phyloP scores from a whole-genome alignment of 2,113 vertebrate genomes.

The Balaenoptera acutorostrata region DNA sequence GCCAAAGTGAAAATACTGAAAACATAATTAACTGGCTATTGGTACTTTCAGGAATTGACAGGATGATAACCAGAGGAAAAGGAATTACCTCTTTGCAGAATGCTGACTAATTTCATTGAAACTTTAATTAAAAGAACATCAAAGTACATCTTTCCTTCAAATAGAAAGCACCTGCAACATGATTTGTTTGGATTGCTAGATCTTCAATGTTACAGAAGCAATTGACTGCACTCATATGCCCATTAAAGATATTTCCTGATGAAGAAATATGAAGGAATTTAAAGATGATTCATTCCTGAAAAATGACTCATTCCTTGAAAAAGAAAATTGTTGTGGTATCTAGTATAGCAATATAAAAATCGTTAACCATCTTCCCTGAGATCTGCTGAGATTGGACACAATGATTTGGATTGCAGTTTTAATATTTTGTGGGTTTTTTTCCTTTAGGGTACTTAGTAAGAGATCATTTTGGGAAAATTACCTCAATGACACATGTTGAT shows the following conservation, averaged over 20 bases:
- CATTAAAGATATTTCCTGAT: slow-evolving; percentile 56
- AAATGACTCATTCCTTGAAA: slow-evolving; percentile 63
- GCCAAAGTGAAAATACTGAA: neutral
- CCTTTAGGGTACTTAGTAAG: slow-evolving; percentile 55
- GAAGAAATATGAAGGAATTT: slow-evolving; percentile 54
- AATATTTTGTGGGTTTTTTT: slow-evolving; percentile 32
- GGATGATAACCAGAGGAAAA: slow-evolving; percentile 17
- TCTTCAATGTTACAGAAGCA: slow-evolving; percentile 60
- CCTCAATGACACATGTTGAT: slow-evolving; percentile 54
- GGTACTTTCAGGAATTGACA: neutral
- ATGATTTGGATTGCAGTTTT: slow-evolving; percentile 52
- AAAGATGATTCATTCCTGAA: slow-evolving; percentile 58
- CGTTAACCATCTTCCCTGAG: slow-evolving; percentile 49
- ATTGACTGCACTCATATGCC: slow-evolving; percentile 50
- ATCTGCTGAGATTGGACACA: slow-evolving; percentile 37
- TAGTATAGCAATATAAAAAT: slow-evolving; percentile 57
- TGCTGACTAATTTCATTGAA: slow-evolving; percentile 61
- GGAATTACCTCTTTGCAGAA: slow-evolving; percentile 55
- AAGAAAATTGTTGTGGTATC: slow-evolving; percentile 51
- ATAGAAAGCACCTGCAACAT: slow-evolving; percentile 69
- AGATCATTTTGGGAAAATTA: slow-evolving; percentile 67
- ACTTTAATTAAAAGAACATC: slow-evolving; percentile 75
- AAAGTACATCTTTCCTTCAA: slow-evolving; percentile 61
- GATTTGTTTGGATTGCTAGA: slow-evolving; percentile 59
- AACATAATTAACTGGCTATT: neutral